Evolutionary conservation across 2,888 invertebrate species (phyloP), one percentile per base, ranked within the genome.

Genomic region (Lithophane leautieri): DNA sequence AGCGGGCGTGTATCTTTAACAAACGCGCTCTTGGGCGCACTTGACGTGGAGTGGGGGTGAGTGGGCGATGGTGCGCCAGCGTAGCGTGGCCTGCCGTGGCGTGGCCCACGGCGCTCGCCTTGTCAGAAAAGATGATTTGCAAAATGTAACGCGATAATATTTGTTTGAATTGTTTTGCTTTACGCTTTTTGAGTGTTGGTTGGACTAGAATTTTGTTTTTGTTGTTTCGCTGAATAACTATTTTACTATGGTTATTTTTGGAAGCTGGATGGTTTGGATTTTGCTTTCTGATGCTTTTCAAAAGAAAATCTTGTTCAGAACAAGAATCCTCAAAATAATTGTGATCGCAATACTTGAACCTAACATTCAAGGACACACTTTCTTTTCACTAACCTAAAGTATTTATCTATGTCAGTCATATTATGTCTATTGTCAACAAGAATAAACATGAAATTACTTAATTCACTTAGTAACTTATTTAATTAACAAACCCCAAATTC

Each of bases 21-120:
- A 92, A 91, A 90, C 92, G 91, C 88, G 91, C 91, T 84, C 90
- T 90, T 76, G 83, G 79, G 19, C 63, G 76, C 81, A 76, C 90
- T 92, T 82, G 83, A 86, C 73, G 76, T 81, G 87, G 89, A 93
- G 92, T 91, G 91, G 90, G 90, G 90, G 89, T 84, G 86, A 93
- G 92, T 83, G 89, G 82, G 81, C 84, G 86, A 85, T 77, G 80
- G 69, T 70, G 68, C 76, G 73, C 94, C 94, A 91, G 78, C 22
- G 7, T 88, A 82, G 89, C 81, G 60, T 85, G 82, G 70, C 73
- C 76, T 34, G n/a, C 52, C 66, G 14, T 65, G 71, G 69, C 65
- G 50, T 44, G 74, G 78, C 66, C 60, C 65, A 65, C 60, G 70
- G 58, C 81, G 61, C 1, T 52, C 70, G 81, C 58, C 85, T 81